Evolutionary conservation across 2,888 invertebrate genomes (phyloP), one percentile per base, ranked within the genome.

Genomic region (Rotaria sp.): DNA sequence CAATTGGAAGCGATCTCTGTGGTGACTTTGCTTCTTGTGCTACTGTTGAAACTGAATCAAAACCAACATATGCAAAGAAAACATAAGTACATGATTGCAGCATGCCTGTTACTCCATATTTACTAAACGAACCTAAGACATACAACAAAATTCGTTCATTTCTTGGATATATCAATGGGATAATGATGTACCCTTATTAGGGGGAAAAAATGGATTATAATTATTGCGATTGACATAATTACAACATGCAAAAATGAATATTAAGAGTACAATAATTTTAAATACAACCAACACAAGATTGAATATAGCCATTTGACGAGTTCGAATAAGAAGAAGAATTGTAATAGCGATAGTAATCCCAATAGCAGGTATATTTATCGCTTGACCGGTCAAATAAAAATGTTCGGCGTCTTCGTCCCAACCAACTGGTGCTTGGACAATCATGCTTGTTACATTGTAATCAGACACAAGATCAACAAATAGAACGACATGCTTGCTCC

Each of bases 61-160:
- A 87, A 5, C 87, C 87, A 1, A 45, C n/a, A 35, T 85, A 50
- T 48, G 80, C 87, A 52, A 87, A 87, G 80, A 87, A 87, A 3
- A 87, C 57, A 10, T 18, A 10, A 26, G 35, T 55, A 50, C 52
- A 57, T 24, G 35, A 87, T 3, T 85, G 15, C 8, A 87, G 7
- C 24, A 84, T 35, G 26, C 87, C 87, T 15, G 50, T n/a, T 4
- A 38, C 67, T 11, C 85, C 85, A 35, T n/a, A 84, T 45, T 38
- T 0, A 55, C 26, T 38, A 52, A 84, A 52, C 26, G 55, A 55
- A 3, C 59, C 84, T 84, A 45, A 26, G 8, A 80, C 3, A 80
- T 13, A 38, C 7, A 45, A 80, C 26, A 2, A 35, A 21, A 26
- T 10, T 26, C 24, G 10, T 26, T 55, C 26, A 52, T 52, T n/a